These are phyloP conservation scores for Drosophila nasuta DNA, from an alignment of 1,140 invertebrate genomes.

Conservation along the genomic window DNA sequence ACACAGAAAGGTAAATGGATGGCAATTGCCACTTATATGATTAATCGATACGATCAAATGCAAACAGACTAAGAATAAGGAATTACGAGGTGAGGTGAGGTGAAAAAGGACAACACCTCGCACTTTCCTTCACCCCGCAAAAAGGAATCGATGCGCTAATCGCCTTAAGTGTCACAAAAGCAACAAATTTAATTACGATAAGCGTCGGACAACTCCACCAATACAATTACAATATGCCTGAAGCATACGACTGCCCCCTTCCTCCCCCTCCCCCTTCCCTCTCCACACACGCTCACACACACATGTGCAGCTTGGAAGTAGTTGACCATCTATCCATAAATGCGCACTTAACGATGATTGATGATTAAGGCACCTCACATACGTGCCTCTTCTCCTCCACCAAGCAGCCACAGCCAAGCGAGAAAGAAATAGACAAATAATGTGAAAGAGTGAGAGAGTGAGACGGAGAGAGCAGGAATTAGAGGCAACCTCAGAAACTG, in stretches of 20 bases:
- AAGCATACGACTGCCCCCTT: not conserved
- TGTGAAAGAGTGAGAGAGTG: not conserved
- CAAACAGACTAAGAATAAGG: slow-evolving; percentile 8
- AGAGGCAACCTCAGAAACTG: slow-evolving; percentile 4
- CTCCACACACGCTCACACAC: slow-evolving; percentile 4
- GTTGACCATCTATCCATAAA: slow-evolving; percentile 39
- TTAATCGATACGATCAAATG: slow-evolving; percentile 53
- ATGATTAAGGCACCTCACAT: slow-evolving; percentile 44
- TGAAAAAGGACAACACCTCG: not conserved
- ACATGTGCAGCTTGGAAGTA: not conserved
- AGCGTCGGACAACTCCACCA: slow-evolving; percentile 22
- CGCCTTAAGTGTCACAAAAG: slow-evolving; percentile 58
- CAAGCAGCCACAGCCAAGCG: not conserved
- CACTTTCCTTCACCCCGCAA: not conserved
- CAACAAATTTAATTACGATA: slow-evolving; percentile 61
- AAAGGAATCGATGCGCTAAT: slow-evolving; percentile 38
- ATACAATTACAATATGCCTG: slow-evolving; percentile 19
- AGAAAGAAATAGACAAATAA: not conserved
- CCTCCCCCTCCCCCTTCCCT: not conserved
- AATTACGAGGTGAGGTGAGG: no score
- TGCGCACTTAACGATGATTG: slow-evolving; percentile 50
- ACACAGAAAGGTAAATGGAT: slow-evolving; percentile 15
- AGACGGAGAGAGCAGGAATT: no score
- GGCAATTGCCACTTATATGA: slow-evolving; percentile 48
- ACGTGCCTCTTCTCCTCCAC: not conserved